Evolutionary conservation across 2,888 invertebrate species (phyloP), one percentile per base, ranked within the genome.

Genomic region (Elaeidobius kamerunicus): DNA sequence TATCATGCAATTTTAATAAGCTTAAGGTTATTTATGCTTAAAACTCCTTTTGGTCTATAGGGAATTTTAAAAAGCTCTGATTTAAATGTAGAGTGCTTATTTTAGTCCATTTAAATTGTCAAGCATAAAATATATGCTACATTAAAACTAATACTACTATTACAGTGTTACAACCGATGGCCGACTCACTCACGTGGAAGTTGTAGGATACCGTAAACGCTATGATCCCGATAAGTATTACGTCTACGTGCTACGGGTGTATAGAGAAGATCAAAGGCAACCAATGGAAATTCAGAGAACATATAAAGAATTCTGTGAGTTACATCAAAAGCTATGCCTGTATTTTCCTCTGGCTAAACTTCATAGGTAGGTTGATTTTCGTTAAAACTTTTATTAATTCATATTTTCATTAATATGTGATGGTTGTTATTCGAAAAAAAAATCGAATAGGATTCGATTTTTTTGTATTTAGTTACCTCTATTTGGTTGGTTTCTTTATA

Each of bases 141-240:
- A n/a, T n/a, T n/a, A n/a, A n/a, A n/a, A n/a, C n/a, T n/a, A n/a
- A n/a, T 3, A 12, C n/a, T 5, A 36, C 7, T 51, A 45, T 64
- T 69, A 2, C 67, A 93, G 92, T 60, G 85, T 90, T 83, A 80
- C 85, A 35, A 88, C 87, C 67, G 98, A 98, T 75, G 97, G 97
- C 1, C 84, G 89, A 4, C 79, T 99, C 35, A 83, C 82, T 36
- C 83, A 84, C 59, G 91, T 96, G 0, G 86, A 87, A 68, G 90
- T 97, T 7, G 82, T 88, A 56, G 88, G 88, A 56, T 94, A 86
- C 73, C 91, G 95, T 74, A 99, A 99, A 72, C 85, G 95, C 61
- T 96, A 95, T 72, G 92, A 91, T 69, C 95, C 96, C 11, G 96
- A 95, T 69, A 98, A 98, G 78, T 93, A 94, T 78, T 99, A 99